phyloP scores from a whole-genome alignment of 2,888 invertebrate species.

The Heliconius aoede region DNA sequence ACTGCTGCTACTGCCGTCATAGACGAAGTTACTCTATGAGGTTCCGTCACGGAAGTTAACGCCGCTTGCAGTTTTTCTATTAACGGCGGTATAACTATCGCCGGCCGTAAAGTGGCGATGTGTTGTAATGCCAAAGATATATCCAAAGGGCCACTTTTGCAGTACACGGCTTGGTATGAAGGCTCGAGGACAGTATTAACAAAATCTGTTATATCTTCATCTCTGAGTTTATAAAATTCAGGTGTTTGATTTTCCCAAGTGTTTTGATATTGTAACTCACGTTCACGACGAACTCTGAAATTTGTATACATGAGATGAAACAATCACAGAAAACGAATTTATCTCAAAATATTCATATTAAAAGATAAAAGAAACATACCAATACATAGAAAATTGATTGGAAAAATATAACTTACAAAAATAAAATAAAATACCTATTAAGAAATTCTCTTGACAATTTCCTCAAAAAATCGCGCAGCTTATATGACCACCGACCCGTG shows the following conservation, averaged over 20 bases:
- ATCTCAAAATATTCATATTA: background rate
- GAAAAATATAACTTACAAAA: background rate
- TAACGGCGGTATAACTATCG: constrained; percentile 91
- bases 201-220: constrained; percentile 91
- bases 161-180: constrained; percentile 91
- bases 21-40: constrained; percentile 90
- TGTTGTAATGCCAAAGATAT: constrained; percentile 88
- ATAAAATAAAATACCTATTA: constrained; percentile 68
- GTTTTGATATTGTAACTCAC: constrained; percentile 80
- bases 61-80: constrained; percentile 91
- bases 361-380: background rate
- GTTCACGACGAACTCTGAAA: constrained; percentile 85
- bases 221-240: constrained; percentile 87
- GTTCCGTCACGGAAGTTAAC: constrained; percentile 93
- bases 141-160: constrained; percentile 86
- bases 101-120: constrained; percentile 91
- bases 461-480: constrained; percentile 86
- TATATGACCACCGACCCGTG: constrained; percentile 90
- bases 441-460: constrained; percentile 88
- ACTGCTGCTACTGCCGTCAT: constrained; percentile 88
- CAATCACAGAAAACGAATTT: background rate
- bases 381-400: background rate
- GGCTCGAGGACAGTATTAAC: constrained; percentile 90
- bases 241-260: constrained; percentile 89
- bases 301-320: constrained; percentile 43